Percentiles rank a stretch among this genome's conserved stretches.
phyloP scores from a whole-genome alignment of 2,113 vertebrate species.

The Corydoras maculifer region DNA sequence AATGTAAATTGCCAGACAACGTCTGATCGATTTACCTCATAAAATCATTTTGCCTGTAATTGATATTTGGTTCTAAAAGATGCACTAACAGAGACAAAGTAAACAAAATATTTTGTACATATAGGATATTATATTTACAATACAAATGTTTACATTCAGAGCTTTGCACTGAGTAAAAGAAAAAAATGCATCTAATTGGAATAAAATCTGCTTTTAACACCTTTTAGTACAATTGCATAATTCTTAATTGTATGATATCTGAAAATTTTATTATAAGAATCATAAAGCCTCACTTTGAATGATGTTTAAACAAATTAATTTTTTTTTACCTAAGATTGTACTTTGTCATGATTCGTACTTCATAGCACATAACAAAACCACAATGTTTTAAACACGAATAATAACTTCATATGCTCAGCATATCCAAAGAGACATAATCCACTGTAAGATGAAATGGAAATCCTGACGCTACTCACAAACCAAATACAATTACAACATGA shows the following conservation, averaged over 20 bases:
- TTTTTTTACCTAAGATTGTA: too few species aligned
- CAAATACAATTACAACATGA: neutral
- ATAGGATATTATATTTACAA: slow-evolving; percentile 74
- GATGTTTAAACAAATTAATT: too few species aligned
- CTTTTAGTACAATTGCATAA: neutral
- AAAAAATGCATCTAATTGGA: neutral
- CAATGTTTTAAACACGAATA: slow-evolving; percentile 2
- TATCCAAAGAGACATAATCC: slow-evolving; percentile 9
- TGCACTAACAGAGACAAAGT: slow-evolving; percentile 12
- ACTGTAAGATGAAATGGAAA: slow-evolving; percentile 31
- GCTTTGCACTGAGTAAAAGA: slow-evolving; percentile 48
- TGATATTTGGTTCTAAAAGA: slow-evolving; percentile 59
- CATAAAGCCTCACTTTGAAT: too few species aligned
- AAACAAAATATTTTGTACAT: slow-evolving; percentile 58
- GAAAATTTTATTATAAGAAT: too few species aligned
- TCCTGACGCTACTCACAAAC: neutral
- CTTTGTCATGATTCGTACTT: neutral
- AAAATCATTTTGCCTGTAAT: slow-evolving; percentile 51
- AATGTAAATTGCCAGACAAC: slow-evolving; percentile 50
- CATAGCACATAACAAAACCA: neutral
- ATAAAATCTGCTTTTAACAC: too few species aligned
- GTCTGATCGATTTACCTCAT: slow-evolving; percentile 65
- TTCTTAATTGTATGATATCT: too few species aligned
- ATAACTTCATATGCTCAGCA: slow-evolving; percentile 23
- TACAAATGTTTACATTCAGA: slow-evolving; percentile 72